Percentiles rank a stretch among this genome's conserved stretches.
These are phyloP conservation scores for Mormyrus iriodes DNA, from an alignment of 2,113 vertebrate species.

Conservation along the genomic window DNA sequence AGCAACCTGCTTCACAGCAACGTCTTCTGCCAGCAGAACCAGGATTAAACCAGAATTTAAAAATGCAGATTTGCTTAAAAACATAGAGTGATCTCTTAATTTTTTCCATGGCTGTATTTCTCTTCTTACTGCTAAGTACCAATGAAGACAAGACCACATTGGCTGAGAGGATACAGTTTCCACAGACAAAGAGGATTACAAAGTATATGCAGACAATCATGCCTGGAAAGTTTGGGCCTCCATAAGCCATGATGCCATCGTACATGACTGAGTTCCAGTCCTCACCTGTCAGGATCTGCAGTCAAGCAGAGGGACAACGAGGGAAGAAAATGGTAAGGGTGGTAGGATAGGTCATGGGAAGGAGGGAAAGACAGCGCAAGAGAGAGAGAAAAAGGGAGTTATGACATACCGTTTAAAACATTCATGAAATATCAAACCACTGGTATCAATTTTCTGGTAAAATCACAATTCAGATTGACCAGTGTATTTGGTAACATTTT, in stretches of 20 bases:
- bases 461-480: neutral
- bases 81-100: too few relatives aligned
- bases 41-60: too few relatives aligned
- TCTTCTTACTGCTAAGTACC: neutral
- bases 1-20: too few relatives aligned
- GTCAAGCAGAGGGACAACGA: neutral
- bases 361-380: neutral
- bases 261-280: slow-evolving; percentile 97
- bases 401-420: neutral
- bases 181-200: slow-evolving; percentile 90
- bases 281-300: slow-evolving; percentile 84
- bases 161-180: slow-evolving; percentile 79
- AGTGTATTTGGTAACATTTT: neutral
- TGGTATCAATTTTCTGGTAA: neutral
- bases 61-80: too few relatives aligned
- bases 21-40: too few relatives aligned
- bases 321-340: neutral
- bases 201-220: slow-evolving; percentile 92
- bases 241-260: slow-evolving; percentile 89
- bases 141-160: neutral
- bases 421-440: neutral
- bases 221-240: slow-evolving; percentile 81
- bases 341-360: neutral
- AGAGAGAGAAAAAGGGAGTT: neutral
- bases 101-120: too few relatives aligned